Evolutionary conservation across 2,113 vertebrate species (phyloP), one percentile per base, ranked within the genome.

Genomic region (Amazona guildingii): DNA sequence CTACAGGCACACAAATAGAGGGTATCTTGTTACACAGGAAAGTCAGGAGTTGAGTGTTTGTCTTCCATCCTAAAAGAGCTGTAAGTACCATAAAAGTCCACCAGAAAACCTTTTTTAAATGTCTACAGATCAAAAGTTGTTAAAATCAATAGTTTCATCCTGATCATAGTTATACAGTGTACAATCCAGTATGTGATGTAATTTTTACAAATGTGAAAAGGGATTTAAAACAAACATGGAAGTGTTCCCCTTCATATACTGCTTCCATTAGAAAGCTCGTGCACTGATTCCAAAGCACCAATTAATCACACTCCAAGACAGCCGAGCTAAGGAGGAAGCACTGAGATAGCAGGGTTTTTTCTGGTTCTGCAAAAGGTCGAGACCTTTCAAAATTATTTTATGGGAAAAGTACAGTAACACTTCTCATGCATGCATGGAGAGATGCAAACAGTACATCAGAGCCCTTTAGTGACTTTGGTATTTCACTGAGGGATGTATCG

Each of bases 201-300:
- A 43, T 39, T 48, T 57, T 88, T 31, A 2, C 7, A 86, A 8
- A 17, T 0, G 13, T 17, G 52, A 39, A 15, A 57, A 90, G 21
- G 17, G 21, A 17, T 66, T 74, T 62, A 7, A 68, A 55, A 25
- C 13, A 66, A 64, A 64, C 18, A 5, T 1, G 13, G 73, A 24
- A 62, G 35, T 1, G 3, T 16, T 63, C 14, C 62, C 6, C 64
- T 28, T 13, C 11, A 13, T 7, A 68, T 13, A 20, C 19, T 3
- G 1, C 28, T 44, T 55, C 75, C 20, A 12, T 52, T 3, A 29
- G 44, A 57, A 80, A 75, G 39, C 23, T 11, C 9, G 0, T 6
- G 8, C 31, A 2, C 3, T 0, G 33, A 37, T 31, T 7, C 7
- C 0, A 37, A 70, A 46, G 28, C 0, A 0, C 17, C 33, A 48